Percentiles rank a stretch among this genome's conserved stretches.
phyloP scores from a whole-genome alignment of 2,113 vertebrate genomes.

The Chascanopsetta lugubris region DNA sequence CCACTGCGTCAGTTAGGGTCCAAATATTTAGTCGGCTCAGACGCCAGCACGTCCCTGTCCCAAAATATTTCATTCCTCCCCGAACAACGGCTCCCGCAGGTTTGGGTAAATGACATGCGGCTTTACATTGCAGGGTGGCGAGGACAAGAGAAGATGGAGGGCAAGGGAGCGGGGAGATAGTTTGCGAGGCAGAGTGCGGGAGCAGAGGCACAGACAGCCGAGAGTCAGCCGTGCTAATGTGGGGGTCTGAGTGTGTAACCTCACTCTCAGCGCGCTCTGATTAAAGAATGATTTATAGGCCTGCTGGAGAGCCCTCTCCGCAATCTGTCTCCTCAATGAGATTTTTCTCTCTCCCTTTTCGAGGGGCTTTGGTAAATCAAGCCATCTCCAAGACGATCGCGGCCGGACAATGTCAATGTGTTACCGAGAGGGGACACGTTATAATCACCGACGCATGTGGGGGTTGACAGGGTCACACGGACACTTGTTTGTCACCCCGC shows the following conservation, averaged over 20 bases:
- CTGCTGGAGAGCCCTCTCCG: slow-evolving; percentile 77
- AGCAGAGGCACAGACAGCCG: slow-evolving; percentile 63
- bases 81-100: not conserved
- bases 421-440: slow-evolving; percentile 65
- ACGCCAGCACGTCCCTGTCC: not conserved
- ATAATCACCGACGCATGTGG: slow-evolving; percentile 56
- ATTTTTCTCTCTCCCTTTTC: slow-evolving; percentile 69
- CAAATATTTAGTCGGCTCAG: not conserved
- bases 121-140: slow-evolving; percentile 23
- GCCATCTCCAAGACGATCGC: slow-evolving; percentile 72
- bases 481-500: slow-evolving; percentile 55
- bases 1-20: slow-evolving; percentile 1
- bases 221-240: slow-evolving; percentile 77
- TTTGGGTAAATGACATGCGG: slow-evolving; percentile 9
- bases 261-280: slow-evolving; percentile 79
- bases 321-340: slow-evolving; percentile 82
- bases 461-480: slow-evolving; percentile 39
- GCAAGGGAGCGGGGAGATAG: slow-evolving; percentile 42
- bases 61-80: slow-evolving; percentile 3
- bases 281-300: slow-evolving; percentile 88
- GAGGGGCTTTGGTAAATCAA: slow-evolving; percentile 83
- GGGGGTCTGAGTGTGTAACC: slow-evolving; percentile 74
- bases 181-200: slow-evolving; percentile 42
- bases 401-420: slow-evolving; percentile 79
- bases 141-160: slow-evolving; percentile 35